These are phyloP conservation scores for Ammodytes marinus DNA, from an alignment of 2,113 vertebrate genomes.

Conservation along the genomic window DNA sequence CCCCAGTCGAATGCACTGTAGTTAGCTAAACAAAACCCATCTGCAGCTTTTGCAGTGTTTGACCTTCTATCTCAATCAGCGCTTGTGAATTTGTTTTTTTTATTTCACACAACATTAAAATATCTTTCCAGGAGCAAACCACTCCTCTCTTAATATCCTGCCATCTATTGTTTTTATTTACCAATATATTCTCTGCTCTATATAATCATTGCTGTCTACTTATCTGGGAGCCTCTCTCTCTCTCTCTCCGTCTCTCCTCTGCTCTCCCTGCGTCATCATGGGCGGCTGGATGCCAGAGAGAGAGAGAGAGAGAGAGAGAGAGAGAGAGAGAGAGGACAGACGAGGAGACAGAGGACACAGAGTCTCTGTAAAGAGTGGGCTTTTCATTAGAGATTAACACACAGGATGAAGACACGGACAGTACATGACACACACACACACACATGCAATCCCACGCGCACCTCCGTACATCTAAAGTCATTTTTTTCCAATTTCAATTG, in stretches of 20 bases:
- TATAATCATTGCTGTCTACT: conserved; percentile 24
- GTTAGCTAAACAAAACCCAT: conserved; percentile 6
- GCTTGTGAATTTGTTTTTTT: background rate
- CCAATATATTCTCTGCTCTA: conserved; percentile 1
- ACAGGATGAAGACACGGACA: conserved; percentile 14
- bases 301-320: conserved; percentile 46
- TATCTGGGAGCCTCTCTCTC: conserved; percentile 20
- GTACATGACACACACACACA: conserved; percentile 41
- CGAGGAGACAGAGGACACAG: conserved; percentile 50
- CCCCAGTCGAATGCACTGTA: background rate
- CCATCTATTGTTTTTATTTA: background rate
- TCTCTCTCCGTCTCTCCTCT: conserved; percentile 22
- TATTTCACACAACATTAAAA: background rate
- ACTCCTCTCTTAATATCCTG: background rate
- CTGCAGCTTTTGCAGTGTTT: conserved; percentile 4
- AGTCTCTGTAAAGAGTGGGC: conserved; percentile 38
- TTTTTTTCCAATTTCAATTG: conserved; percentile 19
- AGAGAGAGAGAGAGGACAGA: background rate
- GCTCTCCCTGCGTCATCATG: conserved; percentile 70
- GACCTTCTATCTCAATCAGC: background rate
- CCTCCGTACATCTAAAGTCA: conserved; percentile 1
- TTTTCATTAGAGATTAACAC: conserved; percentile 48
- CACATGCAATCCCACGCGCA: conserved; percentile 13
- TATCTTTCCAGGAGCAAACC: background rate
- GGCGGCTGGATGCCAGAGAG: conserved; percentile 64